Conservation (phyloP, 2,113 vertebrate genomes). For the Rhizomys pruinosus region DNA sequence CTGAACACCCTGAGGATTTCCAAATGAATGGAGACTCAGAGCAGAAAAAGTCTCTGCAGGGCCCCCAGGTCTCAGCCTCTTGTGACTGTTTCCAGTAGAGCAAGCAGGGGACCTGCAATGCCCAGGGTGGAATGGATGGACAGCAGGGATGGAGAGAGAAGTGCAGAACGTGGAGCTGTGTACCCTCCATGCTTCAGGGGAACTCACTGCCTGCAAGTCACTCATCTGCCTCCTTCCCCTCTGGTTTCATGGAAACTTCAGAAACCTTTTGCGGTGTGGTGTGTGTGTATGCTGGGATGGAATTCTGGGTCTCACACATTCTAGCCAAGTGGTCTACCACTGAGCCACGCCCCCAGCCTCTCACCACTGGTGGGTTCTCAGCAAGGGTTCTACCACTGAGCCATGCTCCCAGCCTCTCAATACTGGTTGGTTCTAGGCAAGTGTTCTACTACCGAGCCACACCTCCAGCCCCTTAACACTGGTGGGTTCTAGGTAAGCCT, state of each 20-base stretch:
- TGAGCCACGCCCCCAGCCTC: no score
- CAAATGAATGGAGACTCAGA: background rate
- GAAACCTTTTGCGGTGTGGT: background rate
- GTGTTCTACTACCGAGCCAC: no score
- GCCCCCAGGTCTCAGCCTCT: background rate
- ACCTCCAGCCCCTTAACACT: background rate
- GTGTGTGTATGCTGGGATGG: background rate
- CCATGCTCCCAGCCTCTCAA: no score
- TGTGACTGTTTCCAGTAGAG: accelerated
- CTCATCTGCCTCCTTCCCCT: no score
- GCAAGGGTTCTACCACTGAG: no score
- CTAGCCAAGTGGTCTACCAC: no score
- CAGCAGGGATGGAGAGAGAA: background rate
- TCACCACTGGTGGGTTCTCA: no score
- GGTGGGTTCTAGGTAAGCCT: background rate
- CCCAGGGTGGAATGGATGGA: no score
- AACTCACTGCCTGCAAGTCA: accelerated
- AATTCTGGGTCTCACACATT: background rate
- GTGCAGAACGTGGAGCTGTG: background rate
- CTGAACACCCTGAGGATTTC: background rate
- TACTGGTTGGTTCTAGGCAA: no score
- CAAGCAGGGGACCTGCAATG: accelerated
- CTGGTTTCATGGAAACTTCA: no score
- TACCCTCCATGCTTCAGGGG: no score
- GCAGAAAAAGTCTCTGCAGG: background rate